These are phyloP conservation scores for Aepyceros melampus DNA, from an alignment of 2,113 vertebrate species.

Conservation along the genomic window DNA sequence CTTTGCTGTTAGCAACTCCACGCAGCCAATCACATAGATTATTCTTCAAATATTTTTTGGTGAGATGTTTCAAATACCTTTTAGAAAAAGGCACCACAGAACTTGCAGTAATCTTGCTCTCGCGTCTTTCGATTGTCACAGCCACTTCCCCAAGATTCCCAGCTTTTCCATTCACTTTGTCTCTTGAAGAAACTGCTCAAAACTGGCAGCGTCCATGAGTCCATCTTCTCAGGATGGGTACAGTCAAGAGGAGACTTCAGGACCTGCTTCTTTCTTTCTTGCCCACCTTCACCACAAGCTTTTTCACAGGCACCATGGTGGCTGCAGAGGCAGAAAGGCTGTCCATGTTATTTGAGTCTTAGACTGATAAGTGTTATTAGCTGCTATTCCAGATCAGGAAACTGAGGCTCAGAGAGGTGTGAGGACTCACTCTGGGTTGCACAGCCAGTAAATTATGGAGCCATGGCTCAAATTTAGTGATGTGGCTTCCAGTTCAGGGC, in stretches of 20 bases:
- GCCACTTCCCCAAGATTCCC: background rate
- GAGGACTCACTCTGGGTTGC: background rate
- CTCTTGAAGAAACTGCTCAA: background rate
- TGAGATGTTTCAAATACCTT: background rate
- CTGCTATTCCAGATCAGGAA: background rate
- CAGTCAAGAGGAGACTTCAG: background rate
- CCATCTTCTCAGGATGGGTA: background rate
- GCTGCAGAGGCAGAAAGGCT: background rate
- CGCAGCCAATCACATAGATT: background rate
- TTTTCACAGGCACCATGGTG: background rate
- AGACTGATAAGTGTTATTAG: background rate
- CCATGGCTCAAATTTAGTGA: background rate
- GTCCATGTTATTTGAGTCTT: background rate
- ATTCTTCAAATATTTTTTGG: background rate
- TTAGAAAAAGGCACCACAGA: background rate
- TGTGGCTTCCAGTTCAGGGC: background rate
- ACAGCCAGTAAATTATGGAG: background rate
- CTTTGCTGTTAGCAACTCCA: background rate
- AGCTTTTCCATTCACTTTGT: background rate
- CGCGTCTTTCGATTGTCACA: background rate
- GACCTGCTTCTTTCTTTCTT: background rate
- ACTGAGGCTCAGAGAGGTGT: background rate
- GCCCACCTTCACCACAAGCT: background rate
- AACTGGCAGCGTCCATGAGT: background rate
- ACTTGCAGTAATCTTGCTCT: background rate